phyloP scores from a whole-genome alignment of 1,140 invertebrate genomes.

The Oscheius sp. region DNA sequence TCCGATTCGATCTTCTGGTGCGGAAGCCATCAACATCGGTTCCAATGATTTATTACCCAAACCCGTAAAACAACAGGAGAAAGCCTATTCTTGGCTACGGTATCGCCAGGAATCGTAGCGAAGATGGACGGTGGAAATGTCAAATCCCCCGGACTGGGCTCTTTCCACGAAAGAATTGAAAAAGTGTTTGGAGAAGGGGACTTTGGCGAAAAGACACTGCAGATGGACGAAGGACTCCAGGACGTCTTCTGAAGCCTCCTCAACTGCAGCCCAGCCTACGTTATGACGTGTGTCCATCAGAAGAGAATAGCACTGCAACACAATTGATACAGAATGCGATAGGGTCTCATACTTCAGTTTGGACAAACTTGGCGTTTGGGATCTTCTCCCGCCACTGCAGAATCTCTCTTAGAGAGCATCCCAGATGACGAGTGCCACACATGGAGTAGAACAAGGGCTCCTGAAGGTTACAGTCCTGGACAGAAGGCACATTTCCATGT shows the following conservation, averaged over 20 bases:
- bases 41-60: neutral
- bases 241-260: constrained; percentile 14
- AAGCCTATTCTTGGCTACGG: no score
- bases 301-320: neutral
- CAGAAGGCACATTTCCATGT: constrained; percentile 14
- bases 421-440: constrained; percentile 12
- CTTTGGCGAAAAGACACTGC: constrained; percentile 24
- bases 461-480: constrained; percentile 12
- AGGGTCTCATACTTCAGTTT: neutral
- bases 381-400: neutral
- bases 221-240: constrained; percentile 21
- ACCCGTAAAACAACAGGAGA: constrained; percentile 1
- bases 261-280: constrained; percentile 13
- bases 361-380: neutral
- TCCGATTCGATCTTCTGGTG: no score
- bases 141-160: constrained; percentile 27
- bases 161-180: constrained; percentile 21
- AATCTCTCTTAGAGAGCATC: constrained; percentile 13
- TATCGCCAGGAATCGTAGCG: constrained; percentile 44
- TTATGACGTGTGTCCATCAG: neutral
- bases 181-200: neutral
- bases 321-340: neutral
- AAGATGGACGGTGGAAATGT: constrained; percentile 34
- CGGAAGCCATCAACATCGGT: no score
- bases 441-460: constrained; percentile 35